A percentile compares a stretch with the other conserved stretches of the same genome.
Conservation (phyloP, 92 coral and sea anemone species). For the Chrysogorgia sp. region DNA sequence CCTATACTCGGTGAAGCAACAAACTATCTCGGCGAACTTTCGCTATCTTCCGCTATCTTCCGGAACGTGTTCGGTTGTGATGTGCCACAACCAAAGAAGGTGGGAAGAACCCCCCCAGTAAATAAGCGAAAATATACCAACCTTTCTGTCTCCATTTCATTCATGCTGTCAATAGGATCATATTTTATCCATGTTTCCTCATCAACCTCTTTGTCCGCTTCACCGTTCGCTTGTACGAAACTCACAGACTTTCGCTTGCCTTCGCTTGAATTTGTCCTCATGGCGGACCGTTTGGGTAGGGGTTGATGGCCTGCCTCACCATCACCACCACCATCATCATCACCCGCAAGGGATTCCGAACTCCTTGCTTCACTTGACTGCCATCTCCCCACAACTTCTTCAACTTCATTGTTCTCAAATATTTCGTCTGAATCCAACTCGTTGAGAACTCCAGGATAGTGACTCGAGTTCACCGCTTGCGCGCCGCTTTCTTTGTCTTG, state of each 20-base stretch:
- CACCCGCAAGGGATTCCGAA: neutral
- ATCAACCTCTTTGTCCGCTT: constrained; percentile 12
- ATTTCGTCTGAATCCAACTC: neutral
- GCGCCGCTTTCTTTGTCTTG: too few species aligned
- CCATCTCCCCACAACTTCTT: constrained; percentile 30
- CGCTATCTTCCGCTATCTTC: too few species aligned
- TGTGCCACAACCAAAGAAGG: too few species aligned
- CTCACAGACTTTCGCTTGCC: constrained; percentile 35
- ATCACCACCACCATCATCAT: neutral
- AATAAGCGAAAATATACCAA: too few species aligned
- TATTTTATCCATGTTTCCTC: neutral
- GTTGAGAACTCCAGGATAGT: neutral
- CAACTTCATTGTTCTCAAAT: neutral
- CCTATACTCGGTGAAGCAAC: too few species aligned
- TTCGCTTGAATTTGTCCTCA: constrained; percentile 30
- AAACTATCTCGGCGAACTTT: too few species aligned
- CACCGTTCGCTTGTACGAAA: constrained; percentile 32
- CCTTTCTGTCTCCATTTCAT: constrained; percentile 20
- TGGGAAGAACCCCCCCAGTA: too few species aligned
- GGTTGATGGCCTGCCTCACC: too few species aligned
- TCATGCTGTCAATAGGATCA: neutral
- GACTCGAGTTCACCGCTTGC: too few species aligned
- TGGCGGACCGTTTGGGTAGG: constrained; percentile 26
- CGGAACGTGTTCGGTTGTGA: neutral
- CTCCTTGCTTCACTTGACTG: neutral